Percentiles rank a stretch among this genome's conserved stretches.
phyloP scores from a whole-genome alignment of 2,888 invertebrate species.

The Luperina nickerlii region DNA sequence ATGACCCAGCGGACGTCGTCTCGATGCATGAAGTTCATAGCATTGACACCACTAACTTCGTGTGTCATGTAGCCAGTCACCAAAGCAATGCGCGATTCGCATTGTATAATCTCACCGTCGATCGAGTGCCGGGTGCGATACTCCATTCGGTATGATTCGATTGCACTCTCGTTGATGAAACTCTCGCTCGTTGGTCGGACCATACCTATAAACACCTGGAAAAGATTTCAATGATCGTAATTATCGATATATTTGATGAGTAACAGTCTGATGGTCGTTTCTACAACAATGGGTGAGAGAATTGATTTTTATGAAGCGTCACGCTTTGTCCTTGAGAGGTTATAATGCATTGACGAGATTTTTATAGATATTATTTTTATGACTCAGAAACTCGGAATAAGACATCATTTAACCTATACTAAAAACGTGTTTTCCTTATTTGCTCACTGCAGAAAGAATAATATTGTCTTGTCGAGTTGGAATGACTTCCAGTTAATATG shows the following conservation, averaged over 20 bases:
- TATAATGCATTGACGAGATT: constrained; percentile 22
- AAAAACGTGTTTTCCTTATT: not conserved
- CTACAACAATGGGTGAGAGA: constrained; percentile 34
- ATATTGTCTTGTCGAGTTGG: not conserved
- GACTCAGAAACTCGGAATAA: constrained; percentile 21
- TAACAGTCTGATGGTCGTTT: constrained; percentile 19
- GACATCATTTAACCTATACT: not conserved
- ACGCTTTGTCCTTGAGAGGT: constrained; percentile 5
- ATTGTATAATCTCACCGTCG: constrained; percentile 96
- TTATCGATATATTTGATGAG: constrained; percentile 28
- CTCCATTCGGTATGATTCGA: constrained; percentile 92
- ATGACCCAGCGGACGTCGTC: constrained; percentile 97
- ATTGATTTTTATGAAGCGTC: constrained; percentile 21
- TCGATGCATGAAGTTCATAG: constrained; percentile 96
- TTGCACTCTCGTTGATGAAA: constrained; percentile 82
- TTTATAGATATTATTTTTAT: constrained; percentile 13
- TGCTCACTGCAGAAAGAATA: not conserved
- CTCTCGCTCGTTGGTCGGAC: constrained; percentile 92
- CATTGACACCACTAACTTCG: constrained; percentile 96
- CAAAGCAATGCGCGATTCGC: constrained; percentile 96
- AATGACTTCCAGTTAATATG: not conserved
- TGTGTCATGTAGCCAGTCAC: constrained; percentile 97
- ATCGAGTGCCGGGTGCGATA: constrained; percentile 96
- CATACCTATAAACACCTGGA: constrained; percentile 91
- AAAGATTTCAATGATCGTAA: constrained; percentile 52